These are phyloP conservation scores for Chaetogeoica ovagalla DNA, from an alignment of 2,888 invertebrate genomes.

Conservation along the genomic window DNA sequence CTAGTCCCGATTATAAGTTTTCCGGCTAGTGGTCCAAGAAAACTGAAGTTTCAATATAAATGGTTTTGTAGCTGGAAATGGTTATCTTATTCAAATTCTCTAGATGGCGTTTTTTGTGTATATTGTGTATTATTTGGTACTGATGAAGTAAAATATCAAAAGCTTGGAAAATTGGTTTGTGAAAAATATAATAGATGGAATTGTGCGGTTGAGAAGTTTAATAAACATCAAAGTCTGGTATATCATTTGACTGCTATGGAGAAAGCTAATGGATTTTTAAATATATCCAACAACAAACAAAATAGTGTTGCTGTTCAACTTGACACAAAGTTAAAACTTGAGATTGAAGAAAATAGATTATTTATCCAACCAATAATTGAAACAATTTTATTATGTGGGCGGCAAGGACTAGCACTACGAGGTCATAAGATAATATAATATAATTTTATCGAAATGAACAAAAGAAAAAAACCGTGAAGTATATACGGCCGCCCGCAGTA, in stretches of 20 bases:
- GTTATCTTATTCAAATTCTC: slow-evolving; percentile 22
- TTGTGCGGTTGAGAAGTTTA: slow-evolving; percentile 15
- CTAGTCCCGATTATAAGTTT: slow-evolving; percentile 3
- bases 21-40: slow-evolving; percentile 12
- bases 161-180: slow-evolving; percentile 24
- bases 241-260: slow-evolving; percentile 4
- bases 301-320: background rate
- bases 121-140: slow-evolving; percentile 18
- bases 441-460: no score
- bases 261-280: slow-evolving; percentile 3
- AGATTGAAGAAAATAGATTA: slow-evolving; percentile 11
- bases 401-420: slow-evolving; percentile 56
- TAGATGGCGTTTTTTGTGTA: slow-evolving; percentile 24
- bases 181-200: slow-evolving; percentile 22
- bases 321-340: slow-evolving; percentile 11
- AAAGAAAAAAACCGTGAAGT: no score
- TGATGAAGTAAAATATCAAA: slow-evolving; percentile 6
- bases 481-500: no score
- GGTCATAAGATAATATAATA: no score
- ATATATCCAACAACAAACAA: slow-evolving; percentile 12
- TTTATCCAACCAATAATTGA: slow-evolving; percentile 12
- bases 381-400: slow-evolving; percentile 53
- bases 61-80: slow-evolving; percentile 18
- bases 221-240: slow-evolving; percentile 10
- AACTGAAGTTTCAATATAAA: slow-evolving; percentile 29